Base-by-base conservation (phyloP, 2,888 invertebrate species). In the Empis stercorea region DNA sequence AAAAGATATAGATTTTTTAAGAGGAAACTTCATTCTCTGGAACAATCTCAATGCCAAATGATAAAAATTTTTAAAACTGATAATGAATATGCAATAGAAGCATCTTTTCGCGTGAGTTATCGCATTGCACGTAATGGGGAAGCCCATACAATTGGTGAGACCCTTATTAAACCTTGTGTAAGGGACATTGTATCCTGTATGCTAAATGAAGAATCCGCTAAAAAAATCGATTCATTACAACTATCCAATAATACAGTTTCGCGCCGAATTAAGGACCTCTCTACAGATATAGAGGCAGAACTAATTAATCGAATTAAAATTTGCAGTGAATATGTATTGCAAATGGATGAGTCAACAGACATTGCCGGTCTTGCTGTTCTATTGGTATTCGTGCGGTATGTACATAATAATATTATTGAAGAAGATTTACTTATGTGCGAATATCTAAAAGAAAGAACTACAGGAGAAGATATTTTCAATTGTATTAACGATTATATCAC, bases 381-480 rank as follows among this genome's bases (percentile, higher is more conserved):
- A 20, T 34, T 45, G 15, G 48, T 41, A 42, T 48, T 41, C 39
- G 48, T 48, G 13, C 15, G 45, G 4, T 48, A 48, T 13, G n/a
- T 14, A 39, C 42, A 38, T 46, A 20, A 20, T 14, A 38, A 46
- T 20, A 39, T 16, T 39, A 39, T 52, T 36, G 42, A 51, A 49
- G 51, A 51, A 43, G 48, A 51, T 30, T 40, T 50, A 15, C 41
- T 51, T 13, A 27, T 38, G 37, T 48, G 48, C 43, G 30, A 14
- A 43, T 38, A 34, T 39, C 27, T 45, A 23, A 16, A 39, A 43
- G 40, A 20, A 39, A 38, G 39, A 39, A 27, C 45, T 14, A 38
- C 38, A 17, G 45, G 44, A 47, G 37, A 47, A 47, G 47, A 47
- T 30, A 47, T 47, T 43, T 49, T 43, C n/a, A 47, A 47, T 38